phyloP scores from a whole-genome alignment of 2,113 vertebrate species.

The Leiothrix lutea region DNA sequence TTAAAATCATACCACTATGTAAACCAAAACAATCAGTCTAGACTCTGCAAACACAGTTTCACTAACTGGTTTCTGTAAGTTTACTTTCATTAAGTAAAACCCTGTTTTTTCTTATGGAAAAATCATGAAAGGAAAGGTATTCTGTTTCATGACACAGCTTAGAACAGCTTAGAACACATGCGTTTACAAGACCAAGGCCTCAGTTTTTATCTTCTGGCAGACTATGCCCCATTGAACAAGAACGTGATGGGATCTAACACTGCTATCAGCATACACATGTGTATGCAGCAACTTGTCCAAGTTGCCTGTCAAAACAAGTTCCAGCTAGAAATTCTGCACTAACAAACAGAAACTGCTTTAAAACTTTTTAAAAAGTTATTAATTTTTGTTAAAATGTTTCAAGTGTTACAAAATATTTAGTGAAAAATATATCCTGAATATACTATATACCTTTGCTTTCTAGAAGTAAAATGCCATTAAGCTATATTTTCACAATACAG shows the following conservation, averaged over 20 bases:
- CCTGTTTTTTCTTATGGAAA: not conserved
- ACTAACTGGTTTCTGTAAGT: not conserved
- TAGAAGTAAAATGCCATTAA: not conserved
- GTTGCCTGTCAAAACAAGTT: not conserved
- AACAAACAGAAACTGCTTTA: not conserved
- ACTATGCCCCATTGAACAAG: not conserved
- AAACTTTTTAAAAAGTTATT: not conserved
- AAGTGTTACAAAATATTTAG: not conserved
- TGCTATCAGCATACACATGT: not conserved
- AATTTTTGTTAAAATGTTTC: not conserved
- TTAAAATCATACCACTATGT: not conserved
- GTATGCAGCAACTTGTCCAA: not conserved
- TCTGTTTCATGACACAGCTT: not conserved
- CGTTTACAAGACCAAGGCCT: not conserved
- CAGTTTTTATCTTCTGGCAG: not conserved
- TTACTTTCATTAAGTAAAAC: not conserved
- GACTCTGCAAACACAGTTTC: not conserved
- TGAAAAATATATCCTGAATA: not conserved
- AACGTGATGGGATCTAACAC: not conserved
- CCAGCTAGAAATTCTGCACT: not conserved
- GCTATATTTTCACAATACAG: not conserved
- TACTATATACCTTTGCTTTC: not conserved
- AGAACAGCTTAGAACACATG: not conserved
- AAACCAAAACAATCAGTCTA: not conserved
- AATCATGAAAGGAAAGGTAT: not conserved